phyloP scores from a whole-genome alignment of 2,888 invertebrate species.

The Nomada ruficornis region DNA sequence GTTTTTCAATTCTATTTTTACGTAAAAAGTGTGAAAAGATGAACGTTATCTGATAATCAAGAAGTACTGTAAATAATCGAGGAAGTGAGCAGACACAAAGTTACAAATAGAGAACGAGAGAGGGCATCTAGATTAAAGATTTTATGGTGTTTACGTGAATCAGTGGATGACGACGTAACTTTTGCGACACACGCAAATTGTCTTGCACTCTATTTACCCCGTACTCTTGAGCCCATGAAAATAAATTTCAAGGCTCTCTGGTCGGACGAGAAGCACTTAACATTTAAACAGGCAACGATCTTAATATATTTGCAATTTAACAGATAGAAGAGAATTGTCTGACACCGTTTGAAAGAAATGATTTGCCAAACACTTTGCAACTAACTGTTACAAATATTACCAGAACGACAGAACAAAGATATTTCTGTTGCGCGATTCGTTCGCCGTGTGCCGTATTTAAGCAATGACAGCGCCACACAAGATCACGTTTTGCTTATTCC shows the following conservation, averaged over 20 bases:
- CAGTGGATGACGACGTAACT: neutral
- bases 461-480: neutral
- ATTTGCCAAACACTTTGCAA: too few relatives aligned
- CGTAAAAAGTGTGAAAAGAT: neutral
- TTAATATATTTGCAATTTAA: neutral
- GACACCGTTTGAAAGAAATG: neutral
- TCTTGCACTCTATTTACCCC: conserved; percentile 1
- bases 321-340: neutral
- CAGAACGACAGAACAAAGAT: too few relatives aligned
- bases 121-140: neutral
- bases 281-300: neutral
- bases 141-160: neutral
- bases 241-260: neutral
- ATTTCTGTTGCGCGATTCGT: neutral
- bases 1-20: too few relatives aligned
- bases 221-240: neutral
- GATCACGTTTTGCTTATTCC: neutral
- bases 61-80: too few relatives aligned
- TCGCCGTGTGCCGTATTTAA: neutral
- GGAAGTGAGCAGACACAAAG: too few relatives aligned
- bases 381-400: too few relatives aligned
- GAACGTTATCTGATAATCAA: neutral
- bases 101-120: neutral
- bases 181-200: neutral
- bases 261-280: neutral